These are phyloP conservation scores for Plebejus argus DNA, from an alignment of 2,888 invertebrate genomes.

Conservation along the genomic window DNA sequence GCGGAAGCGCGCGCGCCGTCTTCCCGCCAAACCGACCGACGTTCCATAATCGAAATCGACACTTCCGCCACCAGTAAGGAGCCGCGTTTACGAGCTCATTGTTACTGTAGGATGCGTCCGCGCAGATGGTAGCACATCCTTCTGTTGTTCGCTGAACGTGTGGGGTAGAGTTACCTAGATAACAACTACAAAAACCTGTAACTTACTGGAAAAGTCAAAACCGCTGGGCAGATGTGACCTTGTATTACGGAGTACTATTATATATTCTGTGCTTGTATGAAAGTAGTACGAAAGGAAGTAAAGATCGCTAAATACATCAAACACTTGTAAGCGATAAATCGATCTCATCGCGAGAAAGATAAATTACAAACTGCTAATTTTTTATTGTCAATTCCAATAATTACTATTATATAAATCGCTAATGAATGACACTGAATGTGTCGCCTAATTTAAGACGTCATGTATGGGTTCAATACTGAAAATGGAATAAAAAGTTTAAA, in stretches of 20 bases:
- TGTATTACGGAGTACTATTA: no score
- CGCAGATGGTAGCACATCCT: slow-evolving; percentile 23
- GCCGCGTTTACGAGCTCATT: slow-evolving; percentile 33
- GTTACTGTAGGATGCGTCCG: slow-evolving; percentile 29
- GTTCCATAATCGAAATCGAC: slow-evolving; percentile 63
- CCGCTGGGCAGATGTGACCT: not conserved
- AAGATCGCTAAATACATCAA: no score
- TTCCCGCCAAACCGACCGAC: slow-evolving; percentile 54
- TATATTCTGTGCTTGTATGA: no score
- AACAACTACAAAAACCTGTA: not conserved
- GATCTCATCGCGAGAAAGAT: no score
- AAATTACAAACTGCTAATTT: no score
- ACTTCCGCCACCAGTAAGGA: slow-evolving; percentile 50
- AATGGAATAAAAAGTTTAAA: slow-evolving; percentile 50
- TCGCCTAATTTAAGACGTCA: slow-evolving; percentile 49
- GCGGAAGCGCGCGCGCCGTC: slow-evolving; percentile 57
- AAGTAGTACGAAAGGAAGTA: no score
- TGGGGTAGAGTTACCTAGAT: slow-evolving; percentile 14
- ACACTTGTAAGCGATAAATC: no score
- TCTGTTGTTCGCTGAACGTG: slow-evolving; percentile 1
- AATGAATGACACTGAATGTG: slow-evolving; percentile 58
- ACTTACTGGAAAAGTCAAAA: not conserved
- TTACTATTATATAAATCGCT: no score
- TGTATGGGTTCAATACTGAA: slow-evolving; percentile 54
- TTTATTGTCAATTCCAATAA: no score